Conservation (phyloP, 2,113 vertebrate genomes). For the Martes martes region DNA sequence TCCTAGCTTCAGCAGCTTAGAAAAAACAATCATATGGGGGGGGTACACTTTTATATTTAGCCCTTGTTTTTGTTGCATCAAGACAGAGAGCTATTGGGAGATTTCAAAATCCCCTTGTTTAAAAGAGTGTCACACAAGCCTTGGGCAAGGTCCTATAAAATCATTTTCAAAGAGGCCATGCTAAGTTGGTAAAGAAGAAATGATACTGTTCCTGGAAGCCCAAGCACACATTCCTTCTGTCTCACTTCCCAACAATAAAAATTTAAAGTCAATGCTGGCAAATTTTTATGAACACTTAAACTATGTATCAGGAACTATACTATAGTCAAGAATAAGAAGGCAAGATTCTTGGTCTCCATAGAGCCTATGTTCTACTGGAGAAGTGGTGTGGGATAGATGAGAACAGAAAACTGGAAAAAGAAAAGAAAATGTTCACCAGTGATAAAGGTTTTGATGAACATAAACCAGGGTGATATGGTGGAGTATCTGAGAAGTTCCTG, state of each 20-base stretch:
- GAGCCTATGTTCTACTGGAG: background rate
- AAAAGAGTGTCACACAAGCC: background rate
- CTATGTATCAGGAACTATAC: background rate
- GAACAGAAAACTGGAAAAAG: background rate
- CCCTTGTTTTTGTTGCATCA: background rate
- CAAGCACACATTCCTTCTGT: background rate
- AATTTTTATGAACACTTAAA: background rate
- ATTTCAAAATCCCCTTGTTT: background rate
- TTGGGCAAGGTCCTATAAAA: background rate
- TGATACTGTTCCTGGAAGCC: background rate
- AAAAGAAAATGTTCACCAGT: background rate
- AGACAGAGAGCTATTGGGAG: background rate
- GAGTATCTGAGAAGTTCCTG: background rate
- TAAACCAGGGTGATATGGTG: background rate
- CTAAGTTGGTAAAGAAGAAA: background rate
- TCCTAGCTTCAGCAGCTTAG: background rate
- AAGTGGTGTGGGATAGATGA: background rate
- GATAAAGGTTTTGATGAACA: background rate
- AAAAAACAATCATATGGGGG: background rate
- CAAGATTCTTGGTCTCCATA: background rate
- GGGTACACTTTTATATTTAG: background rate
- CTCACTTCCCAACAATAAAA: background rate
- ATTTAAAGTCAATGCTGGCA: background rate
- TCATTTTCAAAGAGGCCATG: background rate
- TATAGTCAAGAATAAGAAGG: background rate